phyloP scores from a whole-genome alignment of 2,888 invertebrate genomes.

The Eupithecia centaureata region DNA sequence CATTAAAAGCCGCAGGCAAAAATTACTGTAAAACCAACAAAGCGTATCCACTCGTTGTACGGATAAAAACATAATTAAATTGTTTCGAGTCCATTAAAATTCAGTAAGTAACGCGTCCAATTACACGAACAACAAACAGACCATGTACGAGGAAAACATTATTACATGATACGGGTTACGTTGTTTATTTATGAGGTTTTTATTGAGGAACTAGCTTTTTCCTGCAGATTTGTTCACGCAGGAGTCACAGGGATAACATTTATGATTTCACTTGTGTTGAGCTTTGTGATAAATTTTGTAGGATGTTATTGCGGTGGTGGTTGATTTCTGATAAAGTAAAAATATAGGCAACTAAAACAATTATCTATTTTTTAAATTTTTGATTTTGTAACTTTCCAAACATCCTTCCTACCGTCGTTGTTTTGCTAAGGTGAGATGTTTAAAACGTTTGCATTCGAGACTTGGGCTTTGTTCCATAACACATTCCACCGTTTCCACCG shows the following conservation, averaged over 20 bases:
- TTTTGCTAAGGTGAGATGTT: too few relatives aligned
- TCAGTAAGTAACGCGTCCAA: constrained; percentile 24
- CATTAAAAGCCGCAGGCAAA: neutral
- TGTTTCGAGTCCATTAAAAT: constrained; percentile 22
- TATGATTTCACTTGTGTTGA: neutral
- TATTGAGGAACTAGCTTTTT: neutral
- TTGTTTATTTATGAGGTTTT: neutral
- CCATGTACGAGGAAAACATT: constrained; percentile 12
- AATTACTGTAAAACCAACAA: neutral
- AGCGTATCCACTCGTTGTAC: neutral
- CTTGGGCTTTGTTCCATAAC: too few relatives aligned
- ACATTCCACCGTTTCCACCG: too few relatives aligned
- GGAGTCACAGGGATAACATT: neutral
- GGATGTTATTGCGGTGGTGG: neutral
- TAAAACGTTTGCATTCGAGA: too few relatives aligned
- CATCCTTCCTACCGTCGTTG: too few relatives aligned
- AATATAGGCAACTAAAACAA: too few relatives aligned
- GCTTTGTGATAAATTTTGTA: neutral
- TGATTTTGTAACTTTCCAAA: too few relatives aligned
- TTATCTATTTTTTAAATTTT: too few relatives aligned
- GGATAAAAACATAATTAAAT: constrained; percentile 19
- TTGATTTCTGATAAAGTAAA: neutral
- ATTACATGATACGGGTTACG: constrained; percentile 7
- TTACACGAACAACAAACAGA: constrained; percentile 23
- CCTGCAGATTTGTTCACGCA: neutral